These are phyloP conservation scores for Rachycentron canadum DNA, from an alignment of 2,797 vertebrate genomes.

Conservation along the genomic window DNA sequence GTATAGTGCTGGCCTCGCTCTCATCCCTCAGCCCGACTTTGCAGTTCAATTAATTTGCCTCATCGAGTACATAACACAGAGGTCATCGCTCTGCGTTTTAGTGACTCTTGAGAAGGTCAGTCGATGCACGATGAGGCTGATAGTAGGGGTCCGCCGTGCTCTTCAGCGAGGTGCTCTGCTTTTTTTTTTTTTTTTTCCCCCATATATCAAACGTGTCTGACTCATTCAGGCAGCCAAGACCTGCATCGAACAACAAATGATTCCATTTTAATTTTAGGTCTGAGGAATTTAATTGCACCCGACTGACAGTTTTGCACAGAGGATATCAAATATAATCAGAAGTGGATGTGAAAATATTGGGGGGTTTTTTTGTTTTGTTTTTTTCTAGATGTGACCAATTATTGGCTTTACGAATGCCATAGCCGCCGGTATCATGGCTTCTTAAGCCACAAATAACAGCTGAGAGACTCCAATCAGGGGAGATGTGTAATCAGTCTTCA, in stretches of 20 bases:
- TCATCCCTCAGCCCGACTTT: constrained; percentile 33
- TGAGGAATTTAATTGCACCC: background rate
- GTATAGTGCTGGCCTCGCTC: background rate
- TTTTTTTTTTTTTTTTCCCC: too few relatives aligned
- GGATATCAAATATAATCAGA: background rate
- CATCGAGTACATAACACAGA: constrained; percentile 36
- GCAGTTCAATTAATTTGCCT: constrained; percentile 54
- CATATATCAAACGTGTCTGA: background rate
- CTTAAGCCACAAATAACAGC: constrained; percentile 9
- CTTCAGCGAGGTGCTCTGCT: constrained; percentile 34
- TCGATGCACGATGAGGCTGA: constrained; percentile 39
- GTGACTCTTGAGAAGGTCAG: constrained; percentile 64
- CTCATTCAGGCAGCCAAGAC: background rate
- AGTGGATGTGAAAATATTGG: background rate
- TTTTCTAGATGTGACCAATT: constrained; percentile 9
- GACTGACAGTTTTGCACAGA: background rate
- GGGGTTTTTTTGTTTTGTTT: too few relatives aligned
- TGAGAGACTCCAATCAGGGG: constrained; percentile 46
- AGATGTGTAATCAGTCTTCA: constrained; percentile 55
- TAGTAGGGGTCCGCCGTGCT: constrained; percentile 34
- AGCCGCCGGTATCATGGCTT: background rate
- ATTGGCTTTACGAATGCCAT: background rate
- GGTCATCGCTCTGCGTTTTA: constrained; percentile 49
- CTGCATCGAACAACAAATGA: background rate
- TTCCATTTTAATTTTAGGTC: background rate